phyloP scores from a whole-genome alignment of 2,797 vertebrate species.

The Enoplosus armatus region DNA sequence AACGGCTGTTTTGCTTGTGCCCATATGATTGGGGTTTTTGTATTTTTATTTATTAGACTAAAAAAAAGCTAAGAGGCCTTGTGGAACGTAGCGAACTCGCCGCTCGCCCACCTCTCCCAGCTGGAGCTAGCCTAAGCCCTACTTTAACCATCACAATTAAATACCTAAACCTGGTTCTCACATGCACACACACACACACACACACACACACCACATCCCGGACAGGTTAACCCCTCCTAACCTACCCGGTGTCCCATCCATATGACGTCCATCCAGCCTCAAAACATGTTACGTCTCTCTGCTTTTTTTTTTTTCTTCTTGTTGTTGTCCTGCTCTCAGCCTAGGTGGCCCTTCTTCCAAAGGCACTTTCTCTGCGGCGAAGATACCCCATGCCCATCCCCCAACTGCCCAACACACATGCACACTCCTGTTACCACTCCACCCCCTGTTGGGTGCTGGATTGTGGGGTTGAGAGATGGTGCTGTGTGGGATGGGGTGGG shows the following conservation, averaged over 20 bases:
- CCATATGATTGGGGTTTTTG: too few relatives aligned
- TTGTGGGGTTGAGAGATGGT: slow-evolving; percentile 75
- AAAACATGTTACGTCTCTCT: slow-evolving; percentile 74
- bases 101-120: too few relatives aligned
- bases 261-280: slow-evolving; percentile 56
- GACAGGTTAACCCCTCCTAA: slow-evolving; percentile 36
- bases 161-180: too few relatives aligned
- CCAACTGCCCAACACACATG: slow-evolving; percentile 63
- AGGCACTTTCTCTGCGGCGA: slow-evolving; percentile 76
- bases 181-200: slow-evolving; percentile 15
- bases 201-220: slow-evolving; percentile 19
- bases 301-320: slow-evolving; percentile 74
- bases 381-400: slow-evolving; percentile 72
- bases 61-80: too few relatives aligned
- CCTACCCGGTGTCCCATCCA: slow-evolving; percentile 29
- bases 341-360: slow-evolving; percentile 80
- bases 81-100: too few relatives aligned
- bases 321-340: slow-evolving; percentile 68
- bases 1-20: too few relatives aligned
- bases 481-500: slow-evolving; percentile 44
- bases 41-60: too few relatives aligned
- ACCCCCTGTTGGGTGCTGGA: slow-evolving; percentile 83
- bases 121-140: too few relatives aligned
- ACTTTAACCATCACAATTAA: too few relatives aligned
- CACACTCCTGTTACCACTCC: slow-evolving; percentile 70